Conservation (phyloP, 2,797 vertebrate genomes). For the Rhadinocentrus ornatus region DNA sequence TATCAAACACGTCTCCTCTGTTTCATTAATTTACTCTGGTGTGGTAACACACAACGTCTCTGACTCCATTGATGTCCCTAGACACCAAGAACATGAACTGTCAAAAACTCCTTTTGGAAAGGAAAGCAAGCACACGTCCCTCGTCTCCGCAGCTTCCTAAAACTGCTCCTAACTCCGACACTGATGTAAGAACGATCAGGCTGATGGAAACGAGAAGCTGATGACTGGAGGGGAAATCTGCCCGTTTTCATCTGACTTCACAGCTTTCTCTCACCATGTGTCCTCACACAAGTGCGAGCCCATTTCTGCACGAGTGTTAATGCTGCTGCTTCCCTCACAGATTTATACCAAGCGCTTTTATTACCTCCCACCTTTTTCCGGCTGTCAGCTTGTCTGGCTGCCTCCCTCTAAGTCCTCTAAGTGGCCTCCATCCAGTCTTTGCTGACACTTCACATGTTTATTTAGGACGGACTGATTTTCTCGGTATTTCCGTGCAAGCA, state of each 20-base stretch:
- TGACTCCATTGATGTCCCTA: too few species aligned
- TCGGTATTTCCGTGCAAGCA: background rate
- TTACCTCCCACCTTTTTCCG: conserved; percentile 42
- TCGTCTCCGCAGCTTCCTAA: background rate
- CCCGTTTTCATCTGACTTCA: background rate
- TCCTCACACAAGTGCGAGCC: too few species aligned
- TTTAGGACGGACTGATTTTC: conserved; percentile 16
- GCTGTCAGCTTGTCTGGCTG: conserved; percentile 38
- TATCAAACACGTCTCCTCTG: too few species aligned
- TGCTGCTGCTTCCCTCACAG: conserved; percentile 15
- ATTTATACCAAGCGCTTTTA: conserved; percentile 51
- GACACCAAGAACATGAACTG: too few species aligned
- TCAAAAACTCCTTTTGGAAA: too few species aligned
- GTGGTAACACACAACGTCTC: too few species aligned
- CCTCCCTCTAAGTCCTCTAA: too few species aligned
- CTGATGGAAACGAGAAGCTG: conserved; percentile 5
- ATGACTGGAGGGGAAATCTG: conserved; percentile 1
- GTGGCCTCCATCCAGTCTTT: conserved; percentile 39
- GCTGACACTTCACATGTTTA: conserved; percentile 50
- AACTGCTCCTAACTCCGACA: background rate
- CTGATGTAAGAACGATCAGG: conserved; percentile 21
- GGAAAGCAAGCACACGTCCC: too few species aligned
- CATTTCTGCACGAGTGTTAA: conserved; percentile 17
- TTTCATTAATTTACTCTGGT: too few species aligned
- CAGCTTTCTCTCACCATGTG: background rate